Evolutionary conservation across 2,113 vertebrate genomes (phyloP).

Genomic region (Leuciscus idus): DNA sequence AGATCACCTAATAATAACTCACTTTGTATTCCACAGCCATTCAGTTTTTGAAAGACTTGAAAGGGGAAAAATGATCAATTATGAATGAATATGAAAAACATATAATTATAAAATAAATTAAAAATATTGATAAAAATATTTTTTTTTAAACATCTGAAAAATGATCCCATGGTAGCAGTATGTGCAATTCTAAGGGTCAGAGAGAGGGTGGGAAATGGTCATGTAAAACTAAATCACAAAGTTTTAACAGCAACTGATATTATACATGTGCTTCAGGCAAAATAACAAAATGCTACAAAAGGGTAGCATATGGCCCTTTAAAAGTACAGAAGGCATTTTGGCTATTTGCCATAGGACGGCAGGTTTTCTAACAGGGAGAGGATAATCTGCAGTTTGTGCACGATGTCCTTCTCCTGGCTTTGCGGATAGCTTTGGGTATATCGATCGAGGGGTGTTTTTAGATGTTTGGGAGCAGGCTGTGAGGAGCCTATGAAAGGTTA

Average conservation of each 20-base stretch:
- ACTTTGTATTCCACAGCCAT: not conserved
- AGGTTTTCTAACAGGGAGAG: not conserved
- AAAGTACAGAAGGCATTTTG: constrained; percentile 10
- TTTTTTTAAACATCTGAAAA: not conserved
- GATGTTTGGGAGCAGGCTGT: constrained; percentile 40
- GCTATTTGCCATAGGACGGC: not conserved
- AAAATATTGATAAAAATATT: not conserved
- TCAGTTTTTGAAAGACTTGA: not conserved
- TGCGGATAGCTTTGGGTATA: not conserved
- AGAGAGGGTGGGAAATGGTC: not conserved
- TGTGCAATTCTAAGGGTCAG: not conserved
- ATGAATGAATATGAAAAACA: not conserved
- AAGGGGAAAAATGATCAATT: not conserved
- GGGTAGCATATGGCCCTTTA: constrained; percentile 2
- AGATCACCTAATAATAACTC: not conserved
- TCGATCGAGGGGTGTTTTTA: constrained; percentile 34
- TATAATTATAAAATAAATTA: not conserved
- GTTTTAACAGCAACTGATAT: not conserved
- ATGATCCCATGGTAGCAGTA: not conserved
- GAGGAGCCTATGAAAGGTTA: constrained; percentile 40
- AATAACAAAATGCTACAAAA: not conserved
- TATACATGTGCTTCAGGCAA: not conserved
- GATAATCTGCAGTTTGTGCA: constrained; percentile 18
- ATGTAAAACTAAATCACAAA: not conserved
- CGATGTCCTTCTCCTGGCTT: not conserved